These are phyloP conservation scores for Trachops cirrhosus DNA, from an alignment of 2,797 vertebrate species.

Conservation along the genomic window DNA sequence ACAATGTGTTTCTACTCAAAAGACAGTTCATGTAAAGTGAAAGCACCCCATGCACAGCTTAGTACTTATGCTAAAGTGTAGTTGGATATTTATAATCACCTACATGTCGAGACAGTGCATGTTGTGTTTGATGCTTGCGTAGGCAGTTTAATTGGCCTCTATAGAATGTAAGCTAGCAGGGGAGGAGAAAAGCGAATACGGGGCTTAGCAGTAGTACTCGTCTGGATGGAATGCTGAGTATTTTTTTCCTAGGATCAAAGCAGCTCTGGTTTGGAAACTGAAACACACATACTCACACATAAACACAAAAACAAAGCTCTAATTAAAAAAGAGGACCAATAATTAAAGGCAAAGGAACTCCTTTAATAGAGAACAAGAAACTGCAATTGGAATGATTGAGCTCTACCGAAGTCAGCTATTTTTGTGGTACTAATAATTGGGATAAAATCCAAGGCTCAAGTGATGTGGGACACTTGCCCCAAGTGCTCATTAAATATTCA, in stretches of 20 bases:
- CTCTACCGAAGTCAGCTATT: conserved; percentile 19
- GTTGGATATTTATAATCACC: conserved; percentile 68
- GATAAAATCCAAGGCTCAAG: background rate
- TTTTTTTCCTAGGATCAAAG: conserved; percentile 74
- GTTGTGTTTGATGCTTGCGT: conserved; percentile 63
- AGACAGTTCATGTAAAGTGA: conserved; percentile 70
- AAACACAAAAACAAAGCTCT: background rate
- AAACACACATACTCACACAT: background rate
- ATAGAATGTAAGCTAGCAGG: conserved; percentile 47
- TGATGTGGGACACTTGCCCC: background rate
- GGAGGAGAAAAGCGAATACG: conserved; percentile 46
- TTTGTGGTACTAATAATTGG: background rate
- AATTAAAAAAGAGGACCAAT: conserved; percentile 45
- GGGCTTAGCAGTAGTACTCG: conserved; percentile 14
- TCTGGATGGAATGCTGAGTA: conserved; percentile 51
- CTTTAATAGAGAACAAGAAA: conserved; percentile 44
- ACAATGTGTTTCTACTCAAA: conserved; percentile 79
- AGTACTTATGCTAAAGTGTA: conserved; percentile 52
- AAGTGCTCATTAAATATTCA: background rate
- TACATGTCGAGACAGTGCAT: background rate
- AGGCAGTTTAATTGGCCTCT: conserved; percentile 70
- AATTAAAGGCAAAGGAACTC: conserved; percentile 18
- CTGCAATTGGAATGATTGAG: background rate
- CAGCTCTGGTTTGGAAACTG: conserved; percentile 3
- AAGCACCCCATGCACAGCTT: conserved; percentile 49